A percentile compares a stretch with the other conserved stretches of the same genome.
phyloP scores from a whole-genome alignment of 2,888 invertebrate species.

The Pilophorus perplexus region DNA sequence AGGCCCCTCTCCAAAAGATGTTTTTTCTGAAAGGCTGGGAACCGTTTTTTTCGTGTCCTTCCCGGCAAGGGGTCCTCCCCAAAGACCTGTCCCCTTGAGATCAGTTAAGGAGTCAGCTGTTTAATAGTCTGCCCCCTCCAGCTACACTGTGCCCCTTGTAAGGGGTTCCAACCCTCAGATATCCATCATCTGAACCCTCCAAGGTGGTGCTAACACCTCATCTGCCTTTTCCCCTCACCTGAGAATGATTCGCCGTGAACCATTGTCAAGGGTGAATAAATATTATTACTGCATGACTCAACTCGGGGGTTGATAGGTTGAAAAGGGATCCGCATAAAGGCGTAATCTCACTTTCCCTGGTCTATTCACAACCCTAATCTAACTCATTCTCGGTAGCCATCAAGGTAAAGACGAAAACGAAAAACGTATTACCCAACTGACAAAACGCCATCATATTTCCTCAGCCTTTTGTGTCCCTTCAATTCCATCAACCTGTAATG shows the following conservation, averaged over 20 bases:
- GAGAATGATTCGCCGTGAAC: slow-evolving; percentile 36
- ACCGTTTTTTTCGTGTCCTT: slow-evolving; percentile 15
- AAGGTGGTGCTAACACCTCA: slow-evolving; percentile 32
- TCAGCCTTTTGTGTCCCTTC: too few species aligned
- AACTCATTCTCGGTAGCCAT: neutral
- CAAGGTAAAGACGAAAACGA: too few species aligned
- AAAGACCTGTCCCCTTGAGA: slow-evolving; percentile 35
- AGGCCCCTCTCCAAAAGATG: neutral
- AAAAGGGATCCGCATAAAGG: slow-evolving; percentile 8
- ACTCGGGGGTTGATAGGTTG: slow-evolving; percentile 1
- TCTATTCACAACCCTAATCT: slow-evolving; percentile 12
- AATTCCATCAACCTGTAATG: too few species aligned
- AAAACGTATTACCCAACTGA: too few species aligned
- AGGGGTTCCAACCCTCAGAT: slow-evolving; percentile 20
- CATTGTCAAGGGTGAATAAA: slow-evolving; percentile 39
- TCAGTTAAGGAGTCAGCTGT: slow-evolving; percentile 41
- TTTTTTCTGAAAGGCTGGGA: slow-evolving; percentile 7
- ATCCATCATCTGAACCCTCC: slow-evolving; percentile 28
- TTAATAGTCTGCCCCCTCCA: slow-evolving; percentile 26
- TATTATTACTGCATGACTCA: slow-evolving; percentile 40
- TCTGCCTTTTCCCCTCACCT: slow-evolving; percentile 27
- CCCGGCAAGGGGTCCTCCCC: neutral
- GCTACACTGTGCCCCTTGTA: slow-evolving; percentile 3
- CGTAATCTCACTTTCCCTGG: slow-evolving; percentile 6
- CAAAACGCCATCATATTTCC: too few species aligned